Evolutionary conservation across 2,888 invertebrate species (phyloP).

Genomic region (Metallyticus violacea): DNA sequence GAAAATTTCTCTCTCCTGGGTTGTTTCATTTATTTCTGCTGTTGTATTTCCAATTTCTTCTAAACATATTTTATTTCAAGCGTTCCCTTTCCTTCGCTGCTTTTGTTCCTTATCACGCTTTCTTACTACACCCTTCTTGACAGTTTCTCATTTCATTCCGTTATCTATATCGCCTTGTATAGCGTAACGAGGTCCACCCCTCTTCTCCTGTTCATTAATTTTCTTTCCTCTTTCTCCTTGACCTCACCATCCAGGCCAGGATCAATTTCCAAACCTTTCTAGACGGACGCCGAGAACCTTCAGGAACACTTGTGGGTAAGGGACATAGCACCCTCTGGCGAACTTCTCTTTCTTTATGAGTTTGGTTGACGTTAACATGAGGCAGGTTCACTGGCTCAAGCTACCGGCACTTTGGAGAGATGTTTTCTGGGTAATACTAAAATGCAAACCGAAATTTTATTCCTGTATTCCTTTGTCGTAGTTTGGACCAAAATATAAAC

Average conservation of each 20-base stretch:
- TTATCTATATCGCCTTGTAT: neutral
- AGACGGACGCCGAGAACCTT: too few relatives aligned
- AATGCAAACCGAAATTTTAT: too few relatives aligned
- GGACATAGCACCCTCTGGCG: neutral
- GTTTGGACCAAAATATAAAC: too few relatives aligned
- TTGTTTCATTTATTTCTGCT: neutral
- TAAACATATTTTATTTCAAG: too few relatives aligned
- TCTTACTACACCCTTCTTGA: neutral
- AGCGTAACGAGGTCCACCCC: neutral
- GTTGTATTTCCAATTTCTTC: too few relatives aligned
- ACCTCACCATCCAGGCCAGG: neutral
- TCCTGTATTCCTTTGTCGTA: too few relatives aligned
- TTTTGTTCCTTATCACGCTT: neutral
- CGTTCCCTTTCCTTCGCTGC: neutral
- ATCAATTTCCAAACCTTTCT: neutral
- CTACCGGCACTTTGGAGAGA: too few relatives aligned
- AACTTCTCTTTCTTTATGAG: neutral
- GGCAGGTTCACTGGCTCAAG: neutral
- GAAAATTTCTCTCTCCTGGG: neutral
- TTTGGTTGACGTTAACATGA: neutral
- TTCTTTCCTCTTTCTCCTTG: neutral
- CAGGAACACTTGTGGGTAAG: neutral
- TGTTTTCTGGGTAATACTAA: too few relatives aligned
- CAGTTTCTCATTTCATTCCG: neutral
- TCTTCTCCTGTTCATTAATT: neutral